Evolutionary conservation across 2,113 vertebrate species (phyloP), one percentile per base, ranked within the genome.

Genomic region (Geococcyx californianus): DNA sequence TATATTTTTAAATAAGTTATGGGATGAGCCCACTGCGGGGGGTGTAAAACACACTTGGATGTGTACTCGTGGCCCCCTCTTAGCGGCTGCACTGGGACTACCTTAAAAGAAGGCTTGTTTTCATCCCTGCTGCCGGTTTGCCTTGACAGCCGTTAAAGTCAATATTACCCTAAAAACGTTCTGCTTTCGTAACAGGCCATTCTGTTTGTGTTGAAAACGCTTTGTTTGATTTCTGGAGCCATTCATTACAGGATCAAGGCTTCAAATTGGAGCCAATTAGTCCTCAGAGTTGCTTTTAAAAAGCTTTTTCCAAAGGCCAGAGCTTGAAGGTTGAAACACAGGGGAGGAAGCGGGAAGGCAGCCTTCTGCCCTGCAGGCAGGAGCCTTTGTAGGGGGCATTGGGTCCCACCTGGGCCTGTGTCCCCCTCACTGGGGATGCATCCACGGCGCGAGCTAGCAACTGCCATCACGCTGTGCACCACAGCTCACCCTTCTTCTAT

Each of bases 101-200:
- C 25, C 60, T 87, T 52, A n/a, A 28, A 19, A 74, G 38, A 63
- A 90, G 16, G 58, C 55, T 40, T 97, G 96, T 40, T 87, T 66
- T 49, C 96, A 96, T 98, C 97, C 62, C 77, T 25, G 62, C 89
- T 84, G 77, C 97, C 96, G 95, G 72, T 97, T 93, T 96, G 96
- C 95, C 90, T 95, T 93, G 95, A 97, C 96, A 98, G 97, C 74
- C 28, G 38, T 98, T 98, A 91, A 94, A 97, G 94, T 97, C 97
- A 96, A 67, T 94, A 95, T 97, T 98, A 74, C 73, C 76, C 58
- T 24, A 67, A 94, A 92, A 93, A 90, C 29, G 4, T 70, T 82
- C 76, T 70, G 62, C 95, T 96, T 96, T 97, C 94, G 89, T 92
- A 96, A 93, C 90, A 78, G 97, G 93, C 79, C 80, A 25, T 93